Conservation (phyloP, 1,140 invertebrate genomes). For the Laodelphax striatellus region DNA sequence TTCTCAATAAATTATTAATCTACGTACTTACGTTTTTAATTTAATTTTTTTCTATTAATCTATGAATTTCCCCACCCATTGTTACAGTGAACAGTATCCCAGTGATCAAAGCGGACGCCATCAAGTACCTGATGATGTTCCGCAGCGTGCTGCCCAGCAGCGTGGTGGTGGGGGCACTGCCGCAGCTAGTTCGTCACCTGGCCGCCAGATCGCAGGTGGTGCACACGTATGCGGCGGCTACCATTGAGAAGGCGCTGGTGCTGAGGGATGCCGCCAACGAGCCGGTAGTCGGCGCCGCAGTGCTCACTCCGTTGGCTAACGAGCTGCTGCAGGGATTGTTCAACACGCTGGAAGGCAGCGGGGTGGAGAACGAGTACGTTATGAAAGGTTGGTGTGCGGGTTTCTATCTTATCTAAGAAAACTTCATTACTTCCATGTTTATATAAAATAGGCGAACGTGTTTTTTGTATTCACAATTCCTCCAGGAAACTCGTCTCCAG, state of each 20-base stretch:
- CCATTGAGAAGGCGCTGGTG: slow-evolving; percentile 79
- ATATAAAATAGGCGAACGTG: too few species aligned
- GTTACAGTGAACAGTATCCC: slow-evolving; percentile 71
- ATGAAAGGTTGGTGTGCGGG: slow-evolving; percentile 66
- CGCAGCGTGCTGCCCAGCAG: slow-evolving; percentile 75
- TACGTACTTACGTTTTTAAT: too few species aligned
- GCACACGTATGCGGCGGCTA: slow-evolving; percentile 87
- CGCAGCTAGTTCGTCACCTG: slow-evolving; percentile 61
- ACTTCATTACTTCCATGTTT: too few species aligned
- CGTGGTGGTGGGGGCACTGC: slow-evolving; percentile 57
- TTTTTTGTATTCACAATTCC: too few species aligned
- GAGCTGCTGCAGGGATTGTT: slow-evolving; percentile 67
- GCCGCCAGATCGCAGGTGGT: slow-evolving; percentile 70
- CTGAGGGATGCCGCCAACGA: slow-evolving; percentile 47
- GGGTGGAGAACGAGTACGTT: slow-evolving; percentile 88
- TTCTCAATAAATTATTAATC: too few species aligned
- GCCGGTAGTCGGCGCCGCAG: slow-evolving; percentile 31
- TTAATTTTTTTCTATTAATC: too few species aligned
- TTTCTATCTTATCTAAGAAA: too few species aligned
- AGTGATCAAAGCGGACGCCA: slow-evolving; percentile 87
- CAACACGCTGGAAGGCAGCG: slow-evolving; percentile 49
- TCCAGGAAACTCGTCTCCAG: too few species aligned
- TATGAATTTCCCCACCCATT: slow-evolving; percentile 21
- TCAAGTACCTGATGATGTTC: slow-evolving; percentile 95
- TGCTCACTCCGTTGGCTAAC: slow-evolving; percentile 45